A percentile compares a stretch with the other conserved stretches of the same genome.
Evolutionary conservation across 2,113 vertebrate genomes (phyloP).

Genomic region (Plotosus lineatus): DNA sequence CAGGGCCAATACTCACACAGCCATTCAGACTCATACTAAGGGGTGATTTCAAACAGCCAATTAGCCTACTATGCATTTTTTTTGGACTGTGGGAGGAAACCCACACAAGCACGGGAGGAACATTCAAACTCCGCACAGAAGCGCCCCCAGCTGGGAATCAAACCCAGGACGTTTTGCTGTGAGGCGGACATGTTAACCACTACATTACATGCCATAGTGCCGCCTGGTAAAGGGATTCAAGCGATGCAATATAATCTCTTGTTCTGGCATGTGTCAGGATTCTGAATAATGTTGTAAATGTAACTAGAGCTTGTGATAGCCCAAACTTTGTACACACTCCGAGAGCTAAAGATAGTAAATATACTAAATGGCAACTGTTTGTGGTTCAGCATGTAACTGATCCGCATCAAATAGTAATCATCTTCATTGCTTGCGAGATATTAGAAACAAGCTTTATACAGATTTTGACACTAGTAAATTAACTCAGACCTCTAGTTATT

Average conservation of each 20-base stretch:
- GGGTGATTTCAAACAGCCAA: no score
- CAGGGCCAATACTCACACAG: no score
- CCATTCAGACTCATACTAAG: no score
- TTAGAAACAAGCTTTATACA: neutral
- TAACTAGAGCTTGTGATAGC: constrained; percentile 2
- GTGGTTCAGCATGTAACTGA: neutral
- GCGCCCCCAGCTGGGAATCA: no score
- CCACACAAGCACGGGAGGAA: no score
- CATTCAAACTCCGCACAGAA: no score
- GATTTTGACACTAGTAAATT: neutral
- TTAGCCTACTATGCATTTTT: no score
- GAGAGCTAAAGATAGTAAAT: constrained; percentile 1
- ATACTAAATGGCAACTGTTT: constrained; percentile 15
- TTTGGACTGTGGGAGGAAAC: no score
- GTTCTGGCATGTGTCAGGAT: neutral
- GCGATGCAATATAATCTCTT: neutral
- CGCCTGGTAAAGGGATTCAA: neutral
- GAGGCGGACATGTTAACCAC: no score
- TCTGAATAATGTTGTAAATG: neutral
- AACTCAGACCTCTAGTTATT: neutral
- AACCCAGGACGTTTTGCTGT: no score
- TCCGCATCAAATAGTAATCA: neutral
- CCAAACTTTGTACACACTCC: neutral
- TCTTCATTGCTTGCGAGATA: neutral
- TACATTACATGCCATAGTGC: no score